Percentiles rank a stretch among this genome's conserved stretches.
phyloP scores from a whole-genome alignment of 2,888 invertebrate species.

The Epinotia demarniana region DNA sequence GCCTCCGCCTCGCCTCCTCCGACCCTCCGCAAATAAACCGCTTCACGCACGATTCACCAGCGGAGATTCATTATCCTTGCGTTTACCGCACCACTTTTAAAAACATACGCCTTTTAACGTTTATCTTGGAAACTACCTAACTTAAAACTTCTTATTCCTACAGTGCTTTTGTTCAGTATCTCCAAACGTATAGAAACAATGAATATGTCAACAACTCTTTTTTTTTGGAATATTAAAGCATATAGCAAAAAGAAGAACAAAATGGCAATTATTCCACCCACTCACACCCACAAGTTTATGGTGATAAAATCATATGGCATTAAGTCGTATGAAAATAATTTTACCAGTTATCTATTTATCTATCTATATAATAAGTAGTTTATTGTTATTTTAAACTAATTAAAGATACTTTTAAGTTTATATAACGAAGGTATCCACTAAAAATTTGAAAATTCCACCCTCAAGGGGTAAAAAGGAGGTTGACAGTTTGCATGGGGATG shows the following conservation, averaged over 20 bases:
- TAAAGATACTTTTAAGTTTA: too few species aligned
- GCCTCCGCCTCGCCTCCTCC: slow-evolving; percentile 59
- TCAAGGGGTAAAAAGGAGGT: too few species aligned
- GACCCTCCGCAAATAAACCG: slow-evolving; percentile 84
- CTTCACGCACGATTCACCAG: slow-evolving; percentile 82
- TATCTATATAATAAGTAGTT: too few species aligned
- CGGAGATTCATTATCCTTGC: slow-evolving; percentile 83
- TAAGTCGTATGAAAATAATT: neutral
- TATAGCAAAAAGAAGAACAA: too few species aligned
- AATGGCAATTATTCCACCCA: too few species aligned
- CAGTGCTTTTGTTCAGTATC: neutral
- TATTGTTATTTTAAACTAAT: too few species aligned
- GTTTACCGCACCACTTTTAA: slow-evolving; percentile 60
- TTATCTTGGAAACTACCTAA: slow-evolving; percentile 13
- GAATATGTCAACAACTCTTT: neutral
- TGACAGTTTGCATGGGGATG: too few species aligned
- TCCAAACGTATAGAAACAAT: too few species aligned
- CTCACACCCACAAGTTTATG: too few species aligned
- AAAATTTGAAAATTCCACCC: too few species aligned
- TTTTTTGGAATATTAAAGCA: too few species aligned
- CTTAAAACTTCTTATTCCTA: neutral
- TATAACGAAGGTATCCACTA: too few species aligned
- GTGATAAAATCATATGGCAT: neutral
- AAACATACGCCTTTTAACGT: slow-evolving; percentile 26
- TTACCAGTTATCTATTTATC: neutral